Conservation (phyloP, 2,797 vertebrate species). For the Helicolenus hilgendorfi region DNA sequence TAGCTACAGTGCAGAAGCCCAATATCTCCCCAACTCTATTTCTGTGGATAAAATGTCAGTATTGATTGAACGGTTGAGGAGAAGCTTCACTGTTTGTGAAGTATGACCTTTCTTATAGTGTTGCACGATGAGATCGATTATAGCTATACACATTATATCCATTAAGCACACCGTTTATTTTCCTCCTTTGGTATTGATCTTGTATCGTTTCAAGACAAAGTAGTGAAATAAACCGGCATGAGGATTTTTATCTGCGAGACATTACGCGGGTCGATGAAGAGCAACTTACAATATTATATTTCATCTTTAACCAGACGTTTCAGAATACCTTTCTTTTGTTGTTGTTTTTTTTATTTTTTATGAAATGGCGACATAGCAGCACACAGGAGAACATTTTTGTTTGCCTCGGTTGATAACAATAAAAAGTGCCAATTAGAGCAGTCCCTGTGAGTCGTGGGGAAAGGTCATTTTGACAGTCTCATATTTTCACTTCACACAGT, state of each 20-base stretch:
- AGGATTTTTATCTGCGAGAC: conserved; percentile 75
- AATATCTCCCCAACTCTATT: conserved; percentile 45
- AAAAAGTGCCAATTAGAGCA: conserved; percentile 82
- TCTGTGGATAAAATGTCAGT: conserved; percentile 71
- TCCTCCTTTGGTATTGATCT: conserved; percentile 73
- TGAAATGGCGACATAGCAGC: conserved; percentile 27
- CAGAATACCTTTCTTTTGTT: background rate
- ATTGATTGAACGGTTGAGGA: conserved; percentile 72
- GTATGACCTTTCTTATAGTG: conserved; percentile 83
- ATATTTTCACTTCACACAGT: conserved; percentile 75
- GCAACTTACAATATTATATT: conserved; percentile 68
- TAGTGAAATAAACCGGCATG: conserved; percentile 63
- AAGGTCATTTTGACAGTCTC: conserved; percentile 83
- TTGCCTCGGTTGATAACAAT: conserved; percentile 69
- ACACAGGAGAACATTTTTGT: conserved; percentile 54
- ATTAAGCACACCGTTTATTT: conserved; percentile 77
- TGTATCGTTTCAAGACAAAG: conserved; percentile 69
- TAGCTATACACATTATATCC: conserved; percentile 79
- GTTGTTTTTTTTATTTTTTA: conserved; percentile 11
- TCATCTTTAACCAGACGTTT: conserved; percentile 72
- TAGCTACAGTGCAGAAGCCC: conserved; percentile 21
- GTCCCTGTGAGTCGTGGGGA: conserved; percentile 70
- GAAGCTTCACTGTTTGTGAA: conserved; percentile 67
- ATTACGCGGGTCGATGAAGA: conserved; percentile 69
- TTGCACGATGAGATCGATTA: conserved; percentile 83